A percentile compares a stretch with the other conserved stretches of the same genome.
These are phyloP conservation scores for Marmota monax DNA, from an alignment of 2,113 vertebrate species.

Conservation along the genomic window DNA sequence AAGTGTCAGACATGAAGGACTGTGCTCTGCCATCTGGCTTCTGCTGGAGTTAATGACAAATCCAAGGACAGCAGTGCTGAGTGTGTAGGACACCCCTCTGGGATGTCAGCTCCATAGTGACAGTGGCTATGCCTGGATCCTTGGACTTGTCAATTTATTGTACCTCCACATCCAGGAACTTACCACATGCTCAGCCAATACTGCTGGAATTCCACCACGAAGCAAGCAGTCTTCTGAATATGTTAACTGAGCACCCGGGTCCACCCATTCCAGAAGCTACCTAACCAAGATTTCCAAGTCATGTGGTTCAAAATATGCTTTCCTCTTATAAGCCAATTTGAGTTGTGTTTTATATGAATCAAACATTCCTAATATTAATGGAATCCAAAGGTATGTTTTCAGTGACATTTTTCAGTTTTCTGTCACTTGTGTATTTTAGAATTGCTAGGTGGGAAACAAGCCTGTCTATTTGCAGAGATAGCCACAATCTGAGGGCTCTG, in stretches of 20 bases:
- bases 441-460: not conserved
- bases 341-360: not conserved
- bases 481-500: too few species aligned
- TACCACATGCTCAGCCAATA: not conserved
- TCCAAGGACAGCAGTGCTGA: not conserved
- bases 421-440: not conserved
- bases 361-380: not conserved
- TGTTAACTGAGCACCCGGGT: too few species aligned
- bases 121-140: accelerated
- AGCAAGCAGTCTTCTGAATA: not conserved
- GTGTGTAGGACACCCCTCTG: accelerated
- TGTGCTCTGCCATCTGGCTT: accelerated
- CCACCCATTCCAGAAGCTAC: too few species aligned
- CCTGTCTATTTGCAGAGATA: not conserved
- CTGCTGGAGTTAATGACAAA: not conserved
- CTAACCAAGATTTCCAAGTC: not conserved
- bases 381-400: too few species aligned
- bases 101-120: not conserved
- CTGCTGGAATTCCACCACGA: not conserved
- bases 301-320: not conserved
- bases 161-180: not conserved
- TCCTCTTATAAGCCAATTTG: not conserved
- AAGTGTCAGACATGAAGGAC: too few species aligned
- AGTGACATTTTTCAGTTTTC: too few species aligned
- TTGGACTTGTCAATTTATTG: too few species aligned